phyloP scores from a whole-genome alignment of 2,113 vertebrate species.

The Theristicus caerulescens region DNA sequence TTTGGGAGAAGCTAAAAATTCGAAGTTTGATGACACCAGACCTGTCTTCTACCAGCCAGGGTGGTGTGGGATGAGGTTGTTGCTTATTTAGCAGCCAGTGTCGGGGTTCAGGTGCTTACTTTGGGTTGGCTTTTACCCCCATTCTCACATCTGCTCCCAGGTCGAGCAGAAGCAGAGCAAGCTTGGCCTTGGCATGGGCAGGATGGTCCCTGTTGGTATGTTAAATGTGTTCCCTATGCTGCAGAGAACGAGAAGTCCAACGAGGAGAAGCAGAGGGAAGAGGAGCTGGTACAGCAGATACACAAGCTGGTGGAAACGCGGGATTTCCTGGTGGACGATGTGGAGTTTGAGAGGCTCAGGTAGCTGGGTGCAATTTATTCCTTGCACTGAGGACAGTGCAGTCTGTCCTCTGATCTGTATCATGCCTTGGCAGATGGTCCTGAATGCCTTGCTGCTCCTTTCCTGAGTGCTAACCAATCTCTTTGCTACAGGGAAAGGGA shows the following conservation, averaged over 20 bases:
- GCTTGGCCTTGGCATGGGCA: neutral
- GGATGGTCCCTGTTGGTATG: neutral
- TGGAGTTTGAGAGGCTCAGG: constrained; percentile 90
- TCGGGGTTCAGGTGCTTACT: neutral
- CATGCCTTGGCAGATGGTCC: neutral
- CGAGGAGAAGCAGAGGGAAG: constrained; percentile 83
- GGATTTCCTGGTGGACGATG: constrained; percentile 90
- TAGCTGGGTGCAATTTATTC: neutral
- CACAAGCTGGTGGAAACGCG: constrained; percentile 90
- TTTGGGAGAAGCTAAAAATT: neutral
- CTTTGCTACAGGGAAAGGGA: constrained; percentile 80
- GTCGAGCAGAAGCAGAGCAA: neutral
- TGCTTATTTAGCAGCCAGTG: neutral
- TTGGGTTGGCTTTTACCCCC: neutral
- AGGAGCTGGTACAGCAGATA: constrained; percentile 87
- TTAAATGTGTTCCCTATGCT: neutral
- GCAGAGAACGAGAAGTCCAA: constrained; percentile 87
- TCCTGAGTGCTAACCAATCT: neutral
- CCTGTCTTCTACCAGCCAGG: neutral
- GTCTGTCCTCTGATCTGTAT: neutral
- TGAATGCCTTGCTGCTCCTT: neutral
- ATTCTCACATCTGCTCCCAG: rapidly evolving
- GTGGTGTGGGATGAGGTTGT: neutral
- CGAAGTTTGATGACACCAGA: neutral
- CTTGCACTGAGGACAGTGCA: neutral